Evolutionary conservation across 2,888 invertebrate species (phyloP), one percentile per base, ranked within the genome.

Genomic region (Nudaria mundana): DNA sequence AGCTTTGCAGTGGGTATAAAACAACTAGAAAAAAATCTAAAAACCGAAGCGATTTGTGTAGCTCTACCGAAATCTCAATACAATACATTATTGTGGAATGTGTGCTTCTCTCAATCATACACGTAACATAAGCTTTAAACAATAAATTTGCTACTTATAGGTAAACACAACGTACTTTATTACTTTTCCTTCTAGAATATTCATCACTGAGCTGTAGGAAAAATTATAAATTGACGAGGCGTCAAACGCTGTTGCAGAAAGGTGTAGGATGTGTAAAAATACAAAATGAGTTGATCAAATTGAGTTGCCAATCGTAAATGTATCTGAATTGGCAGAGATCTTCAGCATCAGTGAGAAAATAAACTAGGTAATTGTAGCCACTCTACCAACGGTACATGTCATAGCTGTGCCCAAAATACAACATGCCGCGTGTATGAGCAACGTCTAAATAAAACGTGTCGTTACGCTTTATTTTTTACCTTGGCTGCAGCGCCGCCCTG

Each of bases 401-500:
- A 51, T 72, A 75, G 71, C 71, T 65, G 76, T 76, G 75, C 73
- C 65, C 59, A 63, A 69, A 63, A 60, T 68, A 66, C 51, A 61
- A 61, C 81, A 81, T 80, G 82, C 83, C 73, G 68, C 62, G 67
- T 72, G 72, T 67, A 55, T 58, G 60, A 58, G 60, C 63, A 57
- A 59, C 55, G 52, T 64, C 71, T 74, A 73, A 74, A 62, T 59
- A 60, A 76, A 75, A 76, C 60, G 61, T 68, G 56, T 66, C 57
- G 50, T 44, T 52, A 56, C 62, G 46, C 61, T 56, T 63, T 52
- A 48, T 57, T 40, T 55, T 67, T 87, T 88, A 89, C 89, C 89
- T 89, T 89, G 67, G 74, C 80, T 63, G 83, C 83, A 59, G 76
- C 86, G 63, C 84, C 83, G 65, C 88, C 89, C 89, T 89, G 88